Evolutionary conservation across 2,888 invertebrate genomes (phyloP), one percentile per base, ranked within the genome.

Genomic region (Litoditis marina): DNA sequence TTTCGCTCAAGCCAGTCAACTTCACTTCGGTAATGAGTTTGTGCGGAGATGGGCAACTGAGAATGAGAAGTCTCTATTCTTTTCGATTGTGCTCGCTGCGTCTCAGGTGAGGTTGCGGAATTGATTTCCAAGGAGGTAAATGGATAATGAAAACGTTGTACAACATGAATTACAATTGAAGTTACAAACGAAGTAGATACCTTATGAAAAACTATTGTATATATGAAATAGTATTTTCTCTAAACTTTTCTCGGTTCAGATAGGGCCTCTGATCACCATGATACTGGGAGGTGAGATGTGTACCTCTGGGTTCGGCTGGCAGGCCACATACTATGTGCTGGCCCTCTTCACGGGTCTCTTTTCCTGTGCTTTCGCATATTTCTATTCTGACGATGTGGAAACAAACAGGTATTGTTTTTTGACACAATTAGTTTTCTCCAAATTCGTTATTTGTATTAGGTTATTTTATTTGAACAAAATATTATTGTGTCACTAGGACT

Each of bases 201-300:
- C n/a, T n/a, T n/a, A n/a, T n/a, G n/a, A 36, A 16, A 16, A 16
- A 36, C n/a, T 36, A 16, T 36, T 36, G 11, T 36, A 16, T 16
- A 36, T 36, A 11, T 36, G 39, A 1, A n/a, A 16, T 36, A 16
- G 11, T n/a, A n/a, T n/a, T n/a, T n/a, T n/a, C n/a, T n/a, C n/a
- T n/a, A n/a, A n/a, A 27, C 13, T 50, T n/a, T n/a, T n/a, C n/a
- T n/a, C n/a, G n/a, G n/a, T n/a, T 22, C 36, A 70, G 56, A 60
- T 68, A 31, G 71, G 71, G 16, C 72, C 72, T 13, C 46, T 72
- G 28, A 57, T 72, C 46, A 66, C 72, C 3, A 72, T 72, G 72
- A 65, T 66, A 47, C 54, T 72, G 19, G 69, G 69, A 39, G 72
- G 72, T 44, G 69, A 69, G 56, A 70, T 70, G 66, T 72, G 72